Conservation (phyloP, 2,888 invertebrate genomes). For the Ramazzottius varieornatus region DNA sequence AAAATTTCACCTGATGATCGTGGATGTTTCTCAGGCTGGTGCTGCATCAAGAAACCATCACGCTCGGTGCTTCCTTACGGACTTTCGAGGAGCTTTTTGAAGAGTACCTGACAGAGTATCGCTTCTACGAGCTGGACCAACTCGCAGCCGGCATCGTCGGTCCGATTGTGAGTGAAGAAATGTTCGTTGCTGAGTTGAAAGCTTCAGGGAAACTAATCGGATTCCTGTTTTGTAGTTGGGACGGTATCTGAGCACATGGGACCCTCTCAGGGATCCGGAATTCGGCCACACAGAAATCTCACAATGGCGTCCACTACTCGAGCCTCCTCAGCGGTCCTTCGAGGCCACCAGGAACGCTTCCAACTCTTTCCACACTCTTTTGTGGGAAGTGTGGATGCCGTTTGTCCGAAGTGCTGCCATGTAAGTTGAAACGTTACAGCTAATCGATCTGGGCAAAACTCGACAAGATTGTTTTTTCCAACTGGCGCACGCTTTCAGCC, state of each 20-base stretch:
- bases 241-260: slow-evolving; percentile 45
- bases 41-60: background rate
- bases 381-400: slow-evolving; percentile 81
- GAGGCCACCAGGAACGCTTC: slow-evolving; percentile 27
- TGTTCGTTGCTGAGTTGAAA: no score
- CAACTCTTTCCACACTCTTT: slow-evolving; percentile 45
- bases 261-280: slow-evolving; percentile 34
- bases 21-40: background rate
- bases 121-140: slow-evolving; percentile 51
- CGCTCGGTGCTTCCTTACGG: background rate
- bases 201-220: background rate
- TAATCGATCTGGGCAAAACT: no score
- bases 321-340: slow-evolving; percentile 36
- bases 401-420: slow-evolving; percentile 40
- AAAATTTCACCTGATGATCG: background rate
- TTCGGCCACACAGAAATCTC: slow-evolving; percentile 22
- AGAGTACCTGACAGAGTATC: slow-evolving; percentile 28
- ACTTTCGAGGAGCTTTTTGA: background rate
- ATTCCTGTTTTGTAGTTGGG: slow-evolving; percentile 30
- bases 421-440: slow-evolving; percentile 31
- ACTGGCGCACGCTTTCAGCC: no score
- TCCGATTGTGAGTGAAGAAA: slow-evolving; percentile 31
- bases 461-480: no score
- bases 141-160: slow-evolving; percentile 57
- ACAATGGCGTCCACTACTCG: slow-evolving; percentile 24